These are phyloP conservation scores for Tribolium castaneum DNA, from an alignment of 1,140 invertebrate genomes.

Conservation along the genomic window DNA sequence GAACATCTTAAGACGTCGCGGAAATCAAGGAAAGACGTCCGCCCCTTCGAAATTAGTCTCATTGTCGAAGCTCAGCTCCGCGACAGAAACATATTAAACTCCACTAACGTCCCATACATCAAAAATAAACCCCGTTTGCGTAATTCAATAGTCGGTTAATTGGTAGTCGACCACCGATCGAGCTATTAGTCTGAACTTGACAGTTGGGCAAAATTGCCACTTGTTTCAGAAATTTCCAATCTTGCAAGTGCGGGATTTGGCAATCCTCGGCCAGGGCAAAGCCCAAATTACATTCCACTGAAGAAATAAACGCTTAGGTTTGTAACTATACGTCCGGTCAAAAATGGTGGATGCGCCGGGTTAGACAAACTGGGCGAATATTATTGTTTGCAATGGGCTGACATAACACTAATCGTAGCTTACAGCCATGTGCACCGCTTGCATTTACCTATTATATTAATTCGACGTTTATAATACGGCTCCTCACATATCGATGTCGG, in stretches of 20 bases:
- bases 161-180: neutral
- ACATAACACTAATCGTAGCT: neutral
- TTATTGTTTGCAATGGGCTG: neutral
- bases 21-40: slow-evolving; percentile 12
- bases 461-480: neutral
- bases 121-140: neutral
- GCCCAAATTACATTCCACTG: no score
- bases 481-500: neutral
- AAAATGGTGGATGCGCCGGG: no score
- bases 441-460: neutral
- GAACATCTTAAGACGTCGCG: slow-evolving; percentile 10
- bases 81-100: neutral
- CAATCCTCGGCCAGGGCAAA: no score
- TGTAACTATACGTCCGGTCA: no score
- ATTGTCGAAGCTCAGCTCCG: slow-evolving; percentile 8
- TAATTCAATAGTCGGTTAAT: slow-evolving; percentile 17
- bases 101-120: slow-evolving; percentile 2
- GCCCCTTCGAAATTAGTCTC: slow-evolving; percentile 8
- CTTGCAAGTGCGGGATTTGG: neutral
- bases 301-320: no score
- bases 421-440: neutral
- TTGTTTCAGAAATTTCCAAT: neutral
- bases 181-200: slow-evolving; percentile 38
- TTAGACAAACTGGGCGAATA: neutral
- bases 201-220: slow-evolving; percentile 18